Percentiles rank a stretch among this genome's conserved stretches.
Conservation (phyloP, 2,113 vertebrate species). For the Trochalopteron elliotii region DNA sequence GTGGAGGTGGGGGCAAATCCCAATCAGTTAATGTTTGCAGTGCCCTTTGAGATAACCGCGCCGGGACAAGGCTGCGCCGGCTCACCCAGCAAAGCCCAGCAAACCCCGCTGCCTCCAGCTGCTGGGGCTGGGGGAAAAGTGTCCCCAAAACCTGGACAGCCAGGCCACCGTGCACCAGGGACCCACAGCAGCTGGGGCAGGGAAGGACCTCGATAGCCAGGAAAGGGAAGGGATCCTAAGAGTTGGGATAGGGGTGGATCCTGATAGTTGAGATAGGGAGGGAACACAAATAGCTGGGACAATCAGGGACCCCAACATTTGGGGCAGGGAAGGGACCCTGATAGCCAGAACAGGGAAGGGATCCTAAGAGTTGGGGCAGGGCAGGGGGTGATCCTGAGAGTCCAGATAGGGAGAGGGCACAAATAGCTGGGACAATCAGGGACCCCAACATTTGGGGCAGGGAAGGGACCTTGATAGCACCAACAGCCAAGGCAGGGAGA, state of each 20-base stretch:
- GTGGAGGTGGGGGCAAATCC: constrained; percentile 59
- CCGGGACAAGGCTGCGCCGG: not conserved
- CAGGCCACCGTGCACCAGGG: accelerated
- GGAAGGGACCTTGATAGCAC: not conserved
- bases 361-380: accelerated
- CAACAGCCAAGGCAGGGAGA: not conserved
- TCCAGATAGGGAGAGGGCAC: not conserved
- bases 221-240: no score
- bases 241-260: not conserved
- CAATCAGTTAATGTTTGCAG: constrained; percentile 45
- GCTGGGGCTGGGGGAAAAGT: accelerated
- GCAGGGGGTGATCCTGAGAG: not conserved
- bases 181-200: not conserved
- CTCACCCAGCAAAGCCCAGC: not conserved
- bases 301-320: not conserved
- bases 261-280: accelerated
- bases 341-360: not conserved
- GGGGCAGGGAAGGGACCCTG: not conserved
- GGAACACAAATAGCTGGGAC: not conserved
- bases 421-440: not conserved
- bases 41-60: constrained; percentile 37
- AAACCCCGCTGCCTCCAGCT: not conserved
- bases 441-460: not conserved
- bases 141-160: not conserved
- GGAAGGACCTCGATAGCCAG: accelerated